Conservation (phyloP, 2,797 vertebrate species). For the Galago senegalensis region DNA sequence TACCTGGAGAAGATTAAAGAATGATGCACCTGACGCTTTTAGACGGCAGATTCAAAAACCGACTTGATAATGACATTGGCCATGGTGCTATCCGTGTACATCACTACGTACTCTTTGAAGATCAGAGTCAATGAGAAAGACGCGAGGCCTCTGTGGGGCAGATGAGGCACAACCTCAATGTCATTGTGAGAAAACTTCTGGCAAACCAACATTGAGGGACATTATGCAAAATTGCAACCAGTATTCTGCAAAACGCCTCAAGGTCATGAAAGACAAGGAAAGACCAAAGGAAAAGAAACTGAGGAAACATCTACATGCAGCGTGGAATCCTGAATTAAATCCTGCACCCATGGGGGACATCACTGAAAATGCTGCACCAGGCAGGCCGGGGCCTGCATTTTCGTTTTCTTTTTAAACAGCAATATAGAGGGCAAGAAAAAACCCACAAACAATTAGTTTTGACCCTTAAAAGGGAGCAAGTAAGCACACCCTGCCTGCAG, state of each 20-base stretch:
- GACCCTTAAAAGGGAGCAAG: background rate
- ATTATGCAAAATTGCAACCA: background rate
- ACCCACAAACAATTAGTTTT: background rate
- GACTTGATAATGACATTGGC: background rate
- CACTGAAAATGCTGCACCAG: background rate
- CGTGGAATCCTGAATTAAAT: background rate
- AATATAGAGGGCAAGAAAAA: background rate
- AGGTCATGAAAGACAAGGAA: background rate
- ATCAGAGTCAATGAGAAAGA: background rate
- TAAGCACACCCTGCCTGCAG: background rate
- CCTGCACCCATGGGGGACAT: background rate
- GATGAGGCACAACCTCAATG: background rate
- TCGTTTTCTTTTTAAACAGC: background rate
- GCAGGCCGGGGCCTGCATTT: background rate
- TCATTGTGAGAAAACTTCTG: background rate
- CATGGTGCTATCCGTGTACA: fast-evolving
- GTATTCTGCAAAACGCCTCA: background rate
- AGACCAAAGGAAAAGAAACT: background rate
- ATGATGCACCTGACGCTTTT: background rate
- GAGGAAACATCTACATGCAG: background rate
- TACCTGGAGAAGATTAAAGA: background rate
- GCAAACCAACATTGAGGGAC: background rate
- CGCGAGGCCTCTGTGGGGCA: background rate
- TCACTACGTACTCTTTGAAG: background rate
- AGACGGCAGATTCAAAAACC: background rate